phyloP scores from a whole-genome alignment of 2,113 vertebrate species.

The Centrocercus urophasianus region DNA sequence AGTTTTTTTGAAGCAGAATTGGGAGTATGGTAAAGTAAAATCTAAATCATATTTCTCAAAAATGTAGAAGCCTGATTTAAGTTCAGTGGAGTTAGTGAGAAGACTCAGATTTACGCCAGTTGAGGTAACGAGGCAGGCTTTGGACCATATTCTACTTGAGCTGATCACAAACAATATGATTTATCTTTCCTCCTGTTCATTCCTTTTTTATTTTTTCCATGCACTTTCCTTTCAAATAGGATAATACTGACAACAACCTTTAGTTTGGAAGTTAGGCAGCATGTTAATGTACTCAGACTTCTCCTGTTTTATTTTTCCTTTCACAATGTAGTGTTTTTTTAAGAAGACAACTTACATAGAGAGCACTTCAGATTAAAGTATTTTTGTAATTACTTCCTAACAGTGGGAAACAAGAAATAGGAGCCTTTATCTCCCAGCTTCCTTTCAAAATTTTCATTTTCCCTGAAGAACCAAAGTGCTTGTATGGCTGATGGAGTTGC shows the following conservation, averaged over 20 bases:
- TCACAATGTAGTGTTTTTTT: neutral
- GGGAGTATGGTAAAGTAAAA: neutral
- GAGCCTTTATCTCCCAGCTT: constrained; percentile 76
- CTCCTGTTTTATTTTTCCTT: constrained; percentile 34
- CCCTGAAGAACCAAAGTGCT: constrained; percentile 69
- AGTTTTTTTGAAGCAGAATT: neutral
- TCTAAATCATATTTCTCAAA: neutral
- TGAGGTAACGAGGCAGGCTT: neutral
- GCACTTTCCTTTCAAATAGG: neutral
- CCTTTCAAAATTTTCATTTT: constrained; percentile 81
- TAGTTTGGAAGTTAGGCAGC: neutral
- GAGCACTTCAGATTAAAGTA: constrained; percentile 69
- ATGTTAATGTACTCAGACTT: neutral
- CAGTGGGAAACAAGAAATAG: constrained; percentile 75
- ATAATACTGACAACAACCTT: neutral
- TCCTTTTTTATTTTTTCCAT: neutral
- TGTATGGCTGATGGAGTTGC: constrained; percentile 78
- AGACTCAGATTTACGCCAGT: neutral
- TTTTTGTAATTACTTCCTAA: constrained; percentile 80
- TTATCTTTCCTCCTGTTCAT: neutral
- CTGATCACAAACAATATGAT: neutral
- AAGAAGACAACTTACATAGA: constrained; percentile 43
- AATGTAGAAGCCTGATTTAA: neutral
- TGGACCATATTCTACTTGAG: neutral
- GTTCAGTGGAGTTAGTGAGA: neutral